Evolutionary conservation across 64 coral and sea anemone species (phyloP).

Genomic region (Exaiptasia diaphana): DNA sequence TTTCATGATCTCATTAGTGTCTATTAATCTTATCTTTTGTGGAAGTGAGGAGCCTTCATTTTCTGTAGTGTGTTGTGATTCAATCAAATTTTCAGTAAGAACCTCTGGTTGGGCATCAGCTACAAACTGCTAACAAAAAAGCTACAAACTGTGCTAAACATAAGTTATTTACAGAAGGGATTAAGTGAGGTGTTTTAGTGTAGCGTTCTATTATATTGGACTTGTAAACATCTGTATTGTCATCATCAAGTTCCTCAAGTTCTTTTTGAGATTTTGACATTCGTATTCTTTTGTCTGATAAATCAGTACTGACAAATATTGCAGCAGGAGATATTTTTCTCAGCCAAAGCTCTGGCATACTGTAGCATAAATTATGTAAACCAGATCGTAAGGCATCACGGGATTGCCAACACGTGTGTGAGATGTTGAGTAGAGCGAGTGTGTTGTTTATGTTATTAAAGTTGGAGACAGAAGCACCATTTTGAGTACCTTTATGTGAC

Average conservation of each 20-base stretch:
- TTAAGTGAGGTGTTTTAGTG: not conserved
- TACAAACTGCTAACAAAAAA: not conserved
- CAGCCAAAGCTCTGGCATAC: constrained; percentile 26
- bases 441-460: too few species aligned
- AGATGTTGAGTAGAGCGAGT: too few species aligned
- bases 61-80: not conserved
- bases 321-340: constrained; percentile 5
- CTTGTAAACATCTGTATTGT: constrained; percentile 15
- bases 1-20: constrained; percentile 60
- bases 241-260: constrained; percentile 15
- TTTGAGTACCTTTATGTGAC: not conserved
- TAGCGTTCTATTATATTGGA: constrained; percentile 37
- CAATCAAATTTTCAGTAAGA: not conserved
- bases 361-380: too few species aligned
- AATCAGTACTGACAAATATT: constrained; percentile 35
- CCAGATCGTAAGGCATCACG: too few species aligned
- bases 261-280: constrained; percentile 15
- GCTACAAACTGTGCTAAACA: constrained; percentile 21
- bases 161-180: constrained; percentile 12
- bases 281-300: not conserved
- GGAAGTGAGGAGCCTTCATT: too few species aligned
- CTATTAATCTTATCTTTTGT: too few species aligned
- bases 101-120: constrained; percentile 3
- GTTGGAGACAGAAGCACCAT: too few species aligned
- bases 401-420: too few species aligned